phyloP scores from a whole-genome alignment of 2,888 invertebrate genomes.

The Parelbella ahira region DNA sequence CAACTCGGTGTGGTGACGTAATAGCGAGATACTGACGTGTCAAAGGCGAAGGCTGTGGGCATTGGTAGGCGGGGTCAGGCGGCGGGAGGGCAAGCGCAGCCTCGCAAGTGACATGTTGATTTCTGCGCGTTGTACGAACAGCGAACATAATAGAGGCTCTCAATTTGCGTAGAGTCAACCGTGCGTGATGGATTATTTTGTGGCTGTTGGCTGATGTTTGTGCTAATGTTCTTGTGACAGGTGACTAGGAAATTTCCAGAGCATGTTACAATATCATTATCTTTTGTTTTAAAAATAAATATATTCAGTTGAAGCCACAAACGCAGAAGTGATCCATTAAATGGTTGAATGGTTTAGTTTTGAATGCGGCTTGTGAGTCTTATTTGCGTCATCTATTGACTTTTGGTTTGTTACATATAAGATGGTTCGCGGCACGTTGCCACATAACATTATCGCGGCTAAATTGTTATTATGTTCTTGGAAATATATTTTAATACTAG shows the following conservation, averaged over 20 bases:
- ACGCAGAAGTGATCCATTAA: conserved; percentile 2
- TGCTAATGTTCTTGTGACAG: conserved; percentile 33
- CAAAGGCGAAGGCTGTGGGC: too few species aligned
- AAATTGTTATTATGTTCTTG: too few species aligned
- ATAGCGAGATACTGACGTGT: too few species aligned
- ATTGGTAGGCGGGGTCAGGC: too few species aligned
- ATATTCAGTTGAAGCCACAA: neutral
- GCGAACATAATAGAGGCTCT: conserved; percentile 28
- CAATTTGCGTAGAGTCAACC: conserved; percentile 44
- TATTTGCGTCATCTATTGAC: conserved; percentile 4
- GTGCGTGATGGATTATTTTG: conserved; percentile 50
- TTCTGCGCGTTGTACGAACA: neutral
- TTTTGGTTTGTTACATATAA: too few species aligned
- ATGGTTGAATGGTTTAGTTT: neutral
- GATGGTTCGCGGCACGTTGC: too few species aligned
- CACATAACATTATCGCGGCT: too few species aligned
- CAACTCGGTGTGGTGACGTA: too few species aligned
- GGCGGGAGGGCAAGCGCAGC: too few species aligned
- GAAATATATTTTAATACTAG: too few species aligned
- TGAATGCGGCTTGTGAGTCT: neutral
- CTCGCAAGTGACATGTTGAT: too few species aligned
- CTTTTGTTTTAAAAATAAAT: conserved; percentile 16
- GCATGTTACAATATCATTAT: conserved; percentile 11
- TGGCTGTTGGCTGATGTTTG: conserved; percentile 30
- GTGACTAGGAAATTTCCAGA: conserved; percentile 44